Conservation (phyloP, 2,797 vertebrate species). For the Parauchenoglanis punctatus region DNA sequence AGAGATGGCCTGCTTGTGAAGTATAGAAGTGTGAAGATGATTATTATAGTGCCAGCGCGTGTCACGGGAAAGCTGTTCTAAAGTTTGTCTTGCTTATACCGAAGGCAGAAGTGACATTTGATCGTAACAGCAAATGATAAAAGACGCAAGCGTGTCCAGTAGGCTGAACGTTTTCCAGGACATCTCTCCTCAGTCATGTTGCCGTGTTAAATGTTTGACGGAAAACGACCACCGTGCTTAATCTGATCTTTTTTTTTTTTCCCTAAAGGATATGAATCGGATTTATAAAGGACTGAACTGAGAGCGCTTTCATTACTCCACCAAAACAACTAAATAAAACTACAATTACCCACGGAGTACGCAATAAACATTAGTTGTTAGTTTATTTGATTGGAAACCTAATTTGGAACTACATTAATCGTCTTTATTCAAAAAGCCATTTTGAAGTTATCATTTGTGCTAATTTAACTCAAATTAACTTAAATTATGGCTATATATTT, state of each 20-base stretch:
- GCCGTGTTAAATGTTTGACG: background rate
- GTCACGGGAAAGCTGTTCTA: background rate
- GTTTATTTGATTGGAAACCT: background rate
- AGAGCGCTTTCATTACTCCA: background rate
- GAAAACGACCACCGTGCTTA: background rate
- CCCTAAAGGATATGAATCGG: background rate
- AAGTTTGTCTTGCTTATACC: background rate
- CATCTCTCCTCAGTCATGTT: background rate
- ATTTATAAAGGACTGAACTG: background rate
- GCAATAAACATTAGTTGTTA: conserved; percentile 12
- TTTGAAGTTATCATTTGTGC: background rate
- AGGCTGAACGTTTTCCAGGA: background rate
- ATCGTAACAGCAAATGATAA: background rate
- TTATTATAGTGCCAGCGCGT: background rate
- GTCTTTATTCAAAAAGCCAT: background rate
- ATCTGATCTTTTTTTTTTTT: background rate
- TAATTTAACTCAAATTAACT: background rate
- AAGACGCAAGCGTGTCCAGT: background rate
- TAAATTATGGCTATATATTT: background rate
- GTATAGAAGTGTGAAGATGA: conserved; percentile 1
- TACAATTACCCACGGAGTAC: background rate
- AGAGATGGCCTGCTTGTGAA: background rate
- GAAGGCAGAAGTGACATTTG: background rate
- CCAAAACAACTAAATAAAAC: background rate
- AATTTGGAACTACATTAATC: background rate